Evolutionary conservation across 1,140 invertebrate species (phyloP).

Genomic region (Trichonephila inaurata): DNA sequence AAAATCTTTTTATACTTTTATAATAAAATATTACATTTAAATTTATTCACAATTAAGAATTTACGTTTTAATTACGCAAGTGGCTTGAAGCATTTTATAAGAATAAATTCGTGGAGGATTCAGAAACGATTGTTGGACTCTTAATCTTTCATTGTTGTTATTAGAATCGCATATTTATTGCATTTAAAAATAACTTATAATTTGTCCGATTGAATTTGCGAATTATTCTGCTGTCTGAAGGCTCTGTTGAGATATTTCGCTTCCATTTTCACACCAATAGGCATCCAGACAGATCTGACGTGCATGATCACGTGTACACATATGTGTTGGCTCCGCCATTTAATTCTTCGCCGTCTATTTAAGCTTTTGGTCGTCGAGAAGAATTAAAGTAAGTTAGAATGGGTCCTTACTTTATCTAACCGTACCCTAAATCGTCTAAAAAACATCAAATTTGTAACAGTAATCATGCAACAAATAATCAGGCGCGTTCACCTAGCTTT

Average conservation of each 20-base stretch:
- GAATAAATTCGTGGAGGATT: too few species aligned
- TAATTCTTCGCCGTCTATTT: slow-evolving; percentile 47
- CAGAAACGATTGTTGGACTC: too few species aligned
- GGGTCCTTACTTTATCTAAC: slow-evolving; percentile 19
- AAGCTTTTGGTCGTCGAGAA: background rate
- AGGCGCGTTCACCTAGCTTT: background rate
- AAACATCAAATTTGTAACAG: background rate
- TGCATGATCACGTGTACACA: slow-evolving; percentile 50
- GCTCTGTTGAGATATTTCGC: slow-evolving; percentile 20
- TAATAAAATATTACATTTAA: too few species aligned
- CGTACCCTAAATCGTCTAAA: background rate
- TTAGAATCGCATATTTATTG: background rate
- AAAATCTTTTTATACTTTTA: too few species aligned
- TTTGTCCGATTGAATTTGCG: slow-evolving; percentile 22
- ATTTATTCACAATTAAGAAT: too few species aligned
- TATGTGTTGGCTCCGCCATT: slow-evolving; percentile 66
- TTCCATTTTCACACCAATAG: slow-evolving; percentile 58
- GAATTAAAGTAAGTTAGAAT: slow-evolving; percentile 51
- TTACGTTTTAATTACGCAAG: too few species aligned
- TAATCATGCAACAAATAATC: background rate
- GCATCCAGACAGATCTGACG: slow-evolving; percentile 54
- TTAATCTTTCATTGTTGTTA: too few species aligned
- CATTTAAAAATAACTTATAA: background rate
- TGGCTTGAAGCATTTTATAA: too few species aligned
- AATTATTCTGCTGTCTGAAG: slow-evolving; percentile 9